A percentile compares a stretch with the other conserved stretches of the same genome.
These are phyloP conservation scores for Trachurus trachurus DNA, from an alignment of 2,797 vertebrate genomes.

Conservation along the genomic window DNA sequence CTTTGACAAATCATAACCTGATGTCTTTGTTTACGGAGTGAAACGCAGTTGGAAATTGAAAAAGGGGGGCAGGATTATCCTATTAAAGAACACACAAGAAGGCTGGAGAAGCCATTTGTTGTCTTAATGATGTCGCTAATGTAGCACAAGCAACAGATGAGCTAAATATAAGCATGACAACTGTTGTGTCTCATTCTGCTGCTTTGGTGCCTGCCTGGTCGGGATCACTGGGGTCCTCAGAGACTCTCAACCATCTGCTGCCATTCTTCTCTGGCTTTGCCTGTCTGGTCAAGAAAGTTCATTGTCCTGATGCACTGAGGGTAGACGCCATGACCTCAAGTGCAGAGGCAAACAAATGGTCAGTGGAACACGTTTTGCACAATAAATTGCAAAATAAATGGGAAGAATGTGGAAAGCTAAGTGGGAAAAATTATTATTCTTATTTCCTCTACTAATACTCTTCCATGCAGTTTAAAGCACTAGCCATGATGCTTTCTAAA, in stretches of 20 bases:
- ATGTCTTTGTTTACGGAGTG: conserved; percentile 64
- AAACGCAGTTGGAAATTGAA: conserved; percentile 51
- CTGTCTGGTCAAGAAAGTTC: conserved; percentile 69
- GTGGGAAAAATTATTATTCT: conserved; percentile 13
- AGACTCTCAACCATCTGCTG: conserved; percentile 80
- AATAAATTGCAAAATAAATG: background rate
- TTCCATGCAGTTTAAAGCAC: conserved; percentile 33
- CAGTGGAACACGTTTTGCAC: conserved; percentile 22
- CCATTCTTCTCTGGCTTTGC: conserved; percentile 73
- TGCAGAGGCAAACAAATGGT: conserved; percentile 41
- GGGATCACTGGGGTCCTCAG: conserved; percentile 76
- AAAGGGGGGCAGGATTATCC: conserved; percentile 66
- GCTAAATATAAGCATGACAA: conserved; percentile 85
- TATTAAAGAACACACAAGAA: conserved; percentile 60
- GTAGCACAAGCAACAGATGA: conserved; percentile 77
- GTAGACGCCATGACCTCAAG: conserved; percentile 45
- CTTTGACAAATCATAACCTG: conserved; percentile 48
- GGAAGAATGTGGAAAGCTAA: conserved; percentile 1
- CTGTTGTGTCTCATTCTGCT: conserved; percentile 83
- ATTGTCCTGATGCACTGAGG: conserved; percentile 62
- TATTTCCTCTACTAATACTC: background rate
- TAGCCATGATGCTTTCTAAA: conserved; percentile 68
- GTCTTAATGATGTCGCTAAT: conserved; percentile 77
- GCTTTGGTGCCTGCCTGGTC: conserved; percentile 71
- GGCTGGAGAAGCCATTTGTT: conserved; percentile 74